phyloP scores from a whole-genome alignment of 2,888 invertebrate species.

The Dolichopus griseipennis region DNA sequence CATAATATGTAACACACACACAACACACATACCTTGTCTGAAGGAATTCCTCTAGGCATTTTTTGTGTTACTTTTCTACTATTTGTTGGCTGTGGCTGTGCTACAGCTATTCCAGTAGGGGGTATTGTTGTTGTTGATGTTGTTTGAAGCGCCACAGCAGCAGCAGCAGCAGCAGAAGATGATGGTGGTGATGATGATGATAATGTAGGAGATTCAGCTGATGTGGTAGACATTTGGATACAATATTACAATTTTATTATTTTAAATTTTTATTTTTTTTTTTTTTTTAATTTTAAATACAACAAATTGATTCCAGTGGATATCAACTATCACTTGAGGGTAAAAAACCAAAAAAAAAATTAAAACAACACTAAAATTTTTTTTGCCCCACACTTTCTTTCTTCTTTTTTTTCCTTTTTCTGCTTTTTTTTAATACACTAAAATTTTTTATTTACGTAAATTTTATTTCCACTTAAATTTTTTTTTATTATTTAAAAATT shows the following conservation, averaged over 20 bases:
- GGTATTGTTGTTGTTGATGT: background rate
- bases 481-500: too few relatives aligned
- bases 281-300: too few relatives aligned
- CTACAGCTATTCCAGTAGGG: background rate
- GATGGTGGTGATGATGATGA: slow-evolving; percentile 7
- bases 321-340: too few relatives aligned
- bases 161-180: background rate
- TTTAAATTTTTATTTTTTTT: too few relatives aligned
- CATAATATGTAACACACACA: slow-evolving; percentile 41
- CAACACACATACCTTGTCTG: slow-evolving; percentile 15
- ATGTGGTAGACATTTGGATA: slow-evolving; percentile 5
- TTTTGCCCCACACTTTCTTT: too few relatives aligned
- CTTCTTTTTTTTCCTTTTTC: too few relatives aligned
- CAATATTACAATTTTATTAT: background rate
- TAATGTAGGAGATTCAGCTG: slow-evolving; percentile 8
- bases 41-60: slow-evolving; percentile 10
- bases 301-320: too few relatives aligned
- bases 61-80: slow-evolving; percentile 9
- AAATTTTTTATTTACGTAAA: too few relatives aligned
- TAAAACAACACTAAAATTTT: too few relatives aligned
- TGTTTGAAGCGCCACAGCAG: background rate
- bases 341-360: too few relatives aligned
- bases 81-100: background rate
- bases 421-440: too few relatives aligned
- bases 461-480: too few relatives aligned